Evolutionary conservation across 2,888 invertebrate species (phyloP), one percentile per base, ranked within the genome.

Genomic region (Kuschelorhynchus macadamiae): DNA sequence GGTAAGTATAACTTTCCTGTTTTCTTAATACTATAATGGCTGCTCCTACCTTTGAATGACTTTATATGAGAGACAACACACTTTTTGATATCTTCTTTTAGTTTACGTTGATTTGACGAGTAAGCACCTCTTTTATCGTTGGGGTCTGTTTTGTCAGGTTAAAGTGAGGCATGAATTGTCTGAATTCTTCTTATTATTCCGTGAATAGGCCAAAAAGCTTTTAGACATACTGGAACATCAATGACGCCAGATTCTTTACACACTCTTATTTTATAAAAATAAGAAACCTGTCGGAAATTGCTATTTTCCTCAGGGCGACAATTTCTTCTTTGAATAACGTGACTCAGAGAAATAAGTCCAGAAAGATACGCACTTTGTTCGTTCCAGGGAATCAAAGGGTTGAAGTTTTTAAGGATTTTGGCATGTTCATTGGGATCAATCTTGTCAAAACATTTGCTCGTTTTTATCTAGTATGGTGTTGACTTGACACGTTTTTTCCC

Each of bases 351-450:
- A 16, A 46, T 46, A 8, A 44, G 20, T 30, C 46, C 57, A 33
- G 42, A 46, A 21, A 57, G 33, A 11, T 57, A 57, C 11, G 57
- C 57, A 44, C 46, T 57, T 46, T 57, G 57, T 33, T 46, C 57
- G 12, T 57, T 33, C 46, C 57, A 57, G 11, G 46, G 33, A 11
- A 16, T 18, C 20, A 57, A 18, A n/a, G 2, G 8, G 18, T 57
- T 57, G 30, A 57, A 46, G 7, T 21, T 5, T 46, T 46, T 21
- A 46, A 46, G 1, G 8, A 21, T 46, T 25, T 21, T 21, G 12
- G 21, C 12, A 7, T n/a, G 11, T 25, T 46, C 12, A 1, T 46
- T 7, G 12, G n/a, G 2, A 46, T 3, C 11, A 2, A 46, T 46
- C 2, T 11, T 7, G 20, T 25, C 12, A 21, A 46, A 46, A 25